phyloP scores from a whole-genome alignment of 2,888 invertebrate species.

The Folsomia manolachei region DNA sequence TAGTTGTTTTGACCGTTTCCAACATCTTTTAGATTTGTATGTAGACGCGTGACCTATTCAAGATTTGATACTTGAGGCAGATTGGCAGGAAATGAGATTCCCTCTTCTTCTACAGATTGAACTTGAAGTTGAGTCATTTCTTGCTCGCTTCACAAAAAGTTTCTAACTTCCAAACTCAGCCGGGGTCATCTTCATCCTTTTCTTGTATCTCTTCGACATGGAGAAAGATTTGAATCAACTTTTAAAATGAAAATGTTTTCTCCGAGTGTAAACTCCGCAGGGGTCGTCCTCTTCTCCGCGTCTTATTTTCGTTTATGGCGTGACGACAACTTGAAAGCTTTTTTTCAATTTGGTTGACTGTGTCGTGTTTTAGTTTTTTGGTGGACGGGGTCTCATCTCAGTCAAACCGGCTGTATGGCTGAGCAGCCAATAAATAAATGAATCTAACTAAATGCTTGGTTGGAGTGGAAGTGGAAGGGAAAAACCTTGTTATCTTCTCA shows the following conservation, averaged over 20 bases:
- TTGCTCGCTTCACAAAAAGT: too few species aligned
- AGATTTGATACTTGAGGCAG: constrained; percentile 13
- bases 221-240: background rate
- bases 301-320: too few species aligned
- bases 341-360: background rate
- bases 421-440: background rate
- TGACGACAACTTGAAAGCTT: too few species aligned
- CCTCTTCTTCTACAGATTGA: too few species aligned
- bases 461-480: background rate
- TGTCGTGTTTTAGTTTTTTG: background rate
- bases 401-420: background rate
- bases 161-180: too few species aligned
- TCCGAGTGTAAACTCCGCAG: background rate
- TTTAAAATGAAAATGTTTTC: background rate
- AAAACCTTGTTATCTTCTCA: constrained; percentile 15
- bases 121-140: too few species aligned
- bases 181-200: background rate
- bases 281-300: too few species aligned
- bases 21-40: too few species aligned
- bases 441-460: background rate
- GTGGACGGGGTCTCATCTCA: background rate
- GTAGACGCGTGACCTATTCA: background rate
- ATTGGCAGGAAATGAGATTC: constrained; percentile 34
- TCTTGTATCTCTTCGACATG: background rate
- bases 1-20: background rate